These are phyloP conservation scores for Porites divaricata DNA, from an alignment of 92 coral and sea anemone genomes.

Conservation along the genomic window DNA sequence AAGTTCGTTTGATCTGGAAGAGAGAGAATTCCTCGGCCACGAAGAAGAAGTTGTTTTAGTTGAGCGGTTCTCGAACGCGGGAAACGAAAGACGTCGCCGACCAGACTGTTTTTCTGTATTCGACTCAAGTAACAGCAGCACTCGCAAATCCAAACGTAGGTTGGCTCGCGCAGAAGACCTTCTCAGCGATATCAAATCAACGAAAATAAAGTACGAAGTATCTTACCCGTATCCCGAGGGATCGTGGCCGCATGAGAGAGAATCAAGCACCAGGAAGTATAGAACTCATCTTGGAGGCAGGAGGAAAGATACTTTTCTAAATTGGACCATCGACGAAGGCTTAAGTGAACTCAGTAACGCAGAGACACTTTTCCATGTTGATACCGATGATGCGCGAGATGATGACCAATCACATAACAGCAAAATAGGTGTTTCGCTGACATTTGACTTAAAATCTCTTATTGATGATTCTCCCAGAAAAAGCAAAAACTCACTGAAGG, in stretches of 20 bases:
- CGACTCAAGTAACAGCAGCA: conserved; percentile 44
- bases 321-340: conserved; percentile 13
- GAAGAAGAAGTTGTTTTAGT: conserved; percentile 47
- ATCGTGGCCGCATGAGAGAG: conserved; percentile 33
- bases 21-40: conserved; percentile 10
- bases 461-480: neutral
- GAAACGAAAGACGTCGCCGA: neutral
- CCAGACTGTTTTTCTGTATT: conserved; percentile 71
- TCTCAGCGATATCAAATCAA: conserved; percentile 10
- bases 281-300: neutral
- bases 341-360: neutral
- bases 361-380: neutral
- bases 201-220: conserved; percentile 62
- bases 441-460: conserved; percentile 4
- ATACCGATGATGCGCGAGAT: neutral
- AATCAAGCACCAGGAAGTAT: conserved; percentile 4
- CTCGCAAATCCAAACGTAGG: conserved; percentile 51
- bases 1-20: conserved; percentile 28
- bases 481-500: neutral
- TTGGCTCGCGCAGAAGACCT: conserved; percentile 43
- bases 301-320: neutral
- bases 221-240: conserved; percentile 59
- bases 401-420: neutral
- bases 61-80: conserved; percentile 42
- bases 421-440: neutral